These are phyloP conservation scores for Leptopilina myrica DNA, from an alignment of 2,888 invertebrate species.

Conservation along the genomic window DNA sequence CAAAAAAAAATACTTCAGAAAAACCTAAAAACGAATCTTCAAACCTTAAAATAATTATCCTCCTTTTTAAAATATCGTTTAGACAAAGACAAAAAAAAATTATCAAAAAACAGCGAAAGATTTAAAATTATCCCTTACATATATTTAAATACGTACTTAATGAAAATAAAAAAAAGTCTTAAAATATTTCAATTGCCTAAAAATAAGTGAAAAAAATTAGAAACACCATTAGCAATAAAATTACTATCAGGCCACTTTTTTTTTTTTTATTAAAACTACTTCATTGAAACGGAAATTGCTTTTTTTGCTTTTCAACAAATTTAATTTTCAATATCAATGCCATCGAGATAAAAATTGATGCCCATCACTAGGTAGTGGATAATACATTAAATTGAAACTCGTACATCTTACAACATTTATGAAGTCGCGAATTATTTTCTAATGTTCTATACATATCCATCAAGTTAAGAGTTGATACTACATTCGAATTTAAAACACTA, in stretches of 20 bases:
- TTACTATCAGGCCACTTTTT: too few relatives aligned
- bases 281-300: neutral
- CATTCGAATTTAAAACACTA: slow-evolving; percentile 22
- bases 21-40: neutral
- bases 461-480: slow-evolving; percentile 6
- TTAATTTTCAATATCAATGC: neutral
- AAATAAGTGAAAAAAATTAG: too few relatives aligned
- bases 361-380: slow-evolving; percentile 31
- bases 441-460: slow-evolving; percentile 23
- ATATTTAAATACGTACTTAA: too few relatives aligned
- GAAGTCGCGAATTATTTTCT: slow-evolving; percentile 36
- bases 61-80: neutral
- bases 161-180: too few relatives aligned
- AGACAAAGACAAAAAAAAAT: neutral
- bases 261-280: too few relatives aligned
- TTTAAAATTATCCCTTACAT: too few relatives aligned
- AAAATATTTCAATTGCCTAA: too few relatives aligned
- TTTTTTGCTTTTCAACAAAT: neutral
- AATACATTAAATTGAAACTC: slow-evolving; percentile 36
- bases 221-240: too few relatives aligned
- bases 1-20: neutral
- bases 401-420: slow-evolving; percentile 38
- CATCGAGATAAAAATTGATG: slow-evolving; percentile 16
- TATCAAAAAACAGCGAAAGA: neutral
- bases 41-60: too few relatives aligned